Percentiles rank a stretch among this genome's conserved stretches.
phyloP scores from a whole-genome alignment of 2,888 invertebrate genomes.

The Dichetophora obliterata region DNA sequence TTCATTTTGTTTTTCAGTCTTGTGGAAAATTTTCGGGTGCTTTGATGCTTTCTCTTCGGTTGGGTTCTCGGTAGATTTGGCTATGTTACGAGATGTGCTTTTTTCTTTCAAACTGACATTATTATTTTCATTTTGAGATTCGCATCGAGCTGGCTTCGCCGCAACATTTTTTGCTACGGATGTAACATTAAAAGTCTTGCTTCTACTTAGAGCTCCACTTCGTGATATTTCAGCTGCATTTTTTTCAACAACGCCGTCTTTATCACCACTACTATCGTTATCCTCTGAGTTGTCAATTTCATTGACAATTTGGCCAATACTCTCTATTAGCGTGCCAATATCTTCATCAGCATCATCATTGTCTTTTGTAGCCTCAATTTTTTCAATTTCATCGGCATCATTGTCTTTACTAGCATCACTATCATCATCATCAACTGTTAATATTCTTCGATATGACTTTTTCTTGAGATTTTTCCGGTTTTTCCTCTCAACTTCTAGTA shows the following conservation, averaged over 20 bases:
- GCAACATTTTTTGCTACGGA: too few relatives aligned
- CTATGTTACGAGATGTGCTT: background rate
- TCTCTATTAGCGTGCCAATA: too few relatives aligned
- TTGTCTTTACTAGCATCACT: slow-evolving; percentile 10
- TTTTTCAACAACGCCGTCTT: background rate
- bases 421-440: background rate
- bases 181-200: too few relatives aligned
- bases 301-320: too few relatives aligned
- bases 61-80: slow-evolving; percentile 34
- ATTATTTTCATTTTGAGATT: slow-evolving; percentile 8
- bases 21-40: background rate
- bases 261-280: background rate
- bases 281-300: too few relatives aligned
- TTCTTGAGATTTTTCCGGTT: background rate
- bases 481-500: background rate
- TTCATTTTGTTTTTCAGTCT: too few relatives aligned
- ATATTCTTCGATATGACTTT: slow-evolving; percentile 17
- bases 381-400: background rate
- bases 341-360: slow-evolving; percentile 2
- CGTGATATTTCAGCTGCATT: too few relatives aligned
- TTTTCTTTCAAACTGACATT: background rate
- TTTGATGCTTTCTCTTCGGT: background rate
- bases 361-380: background rate
- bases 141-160: too few relatives aligned
- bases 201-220: too few relatives aligned